A percentile compares a stretch with the other conserved stretches of the same genome.
These are phyloP conservation scores for Bungarus multicinctus DNA, from an alignment of 2,113 vertebrate species.

Conservation along the genomic window DNA sequence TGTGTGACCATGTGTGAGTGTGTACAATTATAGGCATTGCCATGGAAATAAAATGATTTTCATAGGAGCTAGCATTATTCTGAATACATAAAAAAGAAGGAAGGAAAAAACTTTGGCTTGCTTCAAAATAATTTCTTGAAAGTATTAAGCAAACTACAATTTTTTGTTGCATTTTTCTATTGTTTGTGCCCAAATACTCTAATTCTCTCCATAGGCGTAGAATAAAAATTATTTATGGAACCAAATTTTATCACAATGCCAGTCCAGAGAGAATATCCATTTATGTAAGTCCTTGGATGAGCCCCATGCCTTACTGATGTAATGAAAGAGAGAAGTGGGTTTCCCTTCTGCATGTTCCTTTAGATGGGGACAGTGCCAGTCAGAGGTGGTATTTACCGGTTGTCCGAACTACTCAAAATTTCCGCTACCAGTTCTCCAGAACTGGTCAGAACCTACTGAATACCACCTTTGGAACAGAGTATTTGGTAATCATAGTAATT, in stretches of 20 bases:
- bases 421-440: no score
- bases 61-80: neutral
- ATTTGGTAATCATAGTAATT: neutral
- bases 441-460: no score
- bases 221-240: neutral
- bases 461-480: neutral
- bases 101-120: neutral
- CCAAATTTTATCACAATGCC: neutral
- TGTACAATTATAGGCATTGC: neutral
- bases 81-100: neutral
- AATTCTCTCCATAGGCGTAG: neutral
- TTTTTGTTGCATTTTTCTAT: neutral
- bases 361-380: no score
- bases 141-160: neutral
- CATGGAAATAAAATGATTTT: constrained; percentile 5
- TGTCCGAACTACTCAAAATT: no score
- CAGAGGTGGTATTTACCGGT: no score
- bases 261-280: neutral
- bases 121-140: neutral
- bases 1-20: neutral
- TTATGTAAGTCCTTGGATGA: neutral
- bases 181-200: neutral
- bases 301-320: neutral
- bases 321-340: neutral
- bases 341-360: neutral